Evolutionary conservation across 1,140 invertebrate species (phyloP), one percentile per base, ranked within the genome.

Genomic region (Sesamia nonagrioides): DNA sequence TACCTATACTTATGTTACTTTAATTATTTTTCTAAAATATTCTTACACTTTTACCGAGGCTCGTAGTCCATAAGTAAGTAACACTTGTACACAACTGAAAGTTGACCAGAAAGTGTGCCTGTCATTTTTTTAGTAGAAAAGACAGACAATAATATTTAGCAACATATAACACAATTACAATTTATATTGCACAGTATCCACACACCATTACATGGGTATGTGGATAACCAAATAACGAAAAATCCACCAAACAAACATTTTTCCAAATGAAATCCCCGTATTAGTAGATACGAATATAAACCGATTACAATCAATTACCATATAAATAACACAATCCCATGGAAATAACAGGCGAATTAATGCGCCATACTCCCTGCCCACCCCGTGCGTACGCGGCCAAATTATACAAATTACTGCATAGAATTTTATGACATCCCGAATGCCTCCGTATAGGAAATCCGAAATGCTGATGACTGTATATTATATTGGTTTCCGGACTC

Each of bases 331-430:
- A 45, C 52, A 74, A 74, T 74, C 50, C 52, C 11, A 9, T 73
- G 17, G 71, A 33, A 52, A 72, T 58, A 73, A 58, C 52, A 63
- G 21, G 45, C 27, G 35, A 35, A 63, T 76, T 50, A 76, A 54
- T 66, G 74, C 18, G 35, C 27, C 18, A 1, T 18, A 37, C n/a
- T 33, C 58, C 42, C 42, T 50, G 74, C 48, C 45, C 21, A 63
- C 74, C 58, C 58, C 17, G 4, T 13, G 13, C 42, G 48, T 54
- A 37, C 48, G 52, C 52, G 27, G 50, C 68, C n/a, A 76, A 76
- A 76, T 76, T 76, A 76, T 76, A 76, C 74, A 76, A 76, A 76
- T 66, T 50, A 76, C 58, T 52, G 15, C 56, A 76, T 76, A 76
- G 74, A 76, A 76, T 76, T 76, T 76, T 76, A 76, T 40, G 58